Evolutionary conservation across 2,797 vertebrate species (phyloP).

Genomic region (Pampus argenteus): DNA sequence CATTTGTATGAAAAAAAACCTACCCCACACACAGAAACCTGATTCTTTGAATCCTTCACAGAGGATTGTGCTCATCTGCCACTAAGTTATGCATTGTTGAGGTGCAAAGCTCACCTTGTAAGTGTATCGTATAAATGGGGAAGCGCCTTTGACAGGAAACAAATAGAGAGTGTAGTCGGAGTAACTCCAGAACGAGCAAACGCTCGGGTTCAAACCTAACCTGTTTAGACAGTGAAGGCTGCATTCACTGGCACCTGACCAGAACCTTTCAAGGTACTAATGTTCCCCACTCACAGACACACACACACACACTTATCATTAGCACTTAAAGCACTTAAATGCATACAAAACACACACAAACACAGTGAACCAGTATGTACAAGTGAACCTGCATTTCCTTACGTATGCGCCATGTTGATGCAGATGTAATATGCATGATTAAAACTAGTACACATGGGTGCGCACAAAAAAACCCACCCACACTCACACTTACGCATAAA

Average conservation of each 20-base stretch:
- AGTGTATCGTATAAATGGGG: conserved; percentile 77
- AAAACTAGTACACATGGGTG: conserved; percentile 60
- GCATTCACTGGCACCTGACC: conserved; percentile 76
- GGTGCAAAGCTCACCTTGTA: conserved; percentile 57
- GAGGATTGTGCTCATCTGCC: conserved; percentile 65
- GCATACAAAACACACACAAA: conserved; percentile 31
- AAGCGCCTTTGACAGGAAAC: conserved; percentile 58
- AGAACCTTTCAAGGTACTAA: conserved; percentile 70
- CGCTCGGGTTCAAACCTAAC: conserved; percentile 54
- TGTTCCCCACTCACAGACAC: conserved; percentile 29
- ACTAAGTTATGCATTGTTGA: conserved; percentile 75
- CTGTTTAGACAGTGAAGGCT: conserved; percentile 69
- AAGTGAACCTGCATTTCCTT: conserved; percentile 72
- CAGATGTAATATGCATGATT: conserved; percentile 79
- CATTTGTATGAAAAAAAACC: conserved; percentile 45
- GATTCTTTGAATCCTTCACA: conserved; percentile 62
- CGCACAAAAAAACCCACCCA: conserved; percentile 41
- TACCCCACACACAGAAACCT: conserved; percentile 56
- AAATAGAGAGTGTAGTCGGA: conserved; percentile 59
- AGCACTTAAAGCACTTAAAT: conserved; percentile 38
- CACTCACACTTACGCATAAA: conserved; percentile 26
- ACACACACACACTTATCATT: conserved; percentile 38
- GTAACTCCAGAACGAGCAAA: conserved; percentile 49
- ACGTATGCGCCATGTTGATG: conserved; percentile 58
- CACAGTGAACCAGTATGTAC: conserved; percentile 47